Evolutionary conservation across 2,888 invertebrate species (phyloP), one percentile per base, ranked within the genome.

Genomic region (Ypsolopha sequella): DNA sequence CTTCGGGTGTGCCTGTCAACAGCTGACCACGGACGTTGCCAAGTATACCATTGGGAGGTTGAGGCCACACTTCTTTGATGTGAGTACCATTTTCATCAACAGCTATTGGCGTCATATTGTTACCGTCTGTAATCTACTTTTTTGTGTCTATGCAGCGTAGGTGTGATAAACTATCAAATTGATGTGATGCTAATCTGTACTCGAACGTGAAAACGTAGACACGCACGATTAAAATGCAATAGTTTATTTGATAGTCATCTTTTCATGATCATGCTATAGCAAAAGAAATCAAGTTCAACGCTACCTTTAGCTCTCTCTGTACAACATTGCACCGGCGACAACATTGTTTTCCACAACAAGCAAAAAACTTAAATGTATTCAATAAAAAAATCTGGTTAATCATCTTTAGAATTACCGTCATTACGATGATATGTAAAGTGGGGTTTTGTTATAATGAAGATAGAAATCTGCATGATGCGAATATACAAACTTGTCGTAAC

Each of bases 31-130:
- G 6, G 98, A 99, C 75, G 90, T 97, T 57, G 95, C 95, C 58
- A 98, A 99, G 81, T 98, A 97, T 74, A 91, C 94, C 8, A 92
- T 98, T 57, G 99, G 99, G 41, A 90, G 98, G 52, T 82, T 98
- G 59, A 88, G 99, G 60, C 99, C 99, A 36, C 98, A 99, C 81
- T 99, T 99, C 86, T 91, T 96, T 70, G 90, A 89, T 60, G 90
- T 90, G 67, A 89, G 89, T 88, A 47, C 10, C 44, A 7, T 44
- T 24, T 2, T 14, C 13, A 14, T 13, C 13, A 24, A 24, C 24
- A 24, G 24, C 4, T 24, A 4, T 24, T 24, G 4, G 24, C 24
- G 2, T 24, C 24, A 24, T 24, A 24, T 24, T 24, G 24, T 24
- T n/a, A 24, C 2, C 2, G 24, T 3, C 24, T 4, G 24, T 3